phyloP scores from a whole-genome alignment of 2,797 vertebrate genomes.

The Acipenser oxyrinchus region DNA sequence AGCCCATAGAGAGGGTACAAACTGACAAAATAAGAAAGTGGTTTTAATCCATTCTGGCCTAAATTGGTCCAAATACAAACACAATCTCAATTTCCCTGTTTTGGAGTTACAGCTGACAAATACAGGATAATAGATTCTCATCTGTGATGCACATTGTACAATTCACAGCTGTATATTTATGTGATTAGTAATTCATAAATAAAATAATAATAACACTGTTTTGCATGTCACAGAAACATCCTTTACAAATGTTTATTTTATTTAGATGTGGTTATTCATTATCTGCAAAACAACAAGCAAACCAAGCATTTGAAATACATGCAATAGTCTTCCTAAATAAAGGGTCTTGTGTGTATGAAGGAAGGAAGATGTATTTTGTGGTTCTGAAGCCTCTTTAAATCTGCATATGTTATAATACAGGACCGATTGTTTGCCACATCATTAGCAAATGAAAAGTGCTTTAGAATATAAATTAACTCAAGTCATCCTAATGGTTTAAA shows the following conservation, averaged over 20 bases:
- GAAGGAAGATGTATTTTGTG: conserved; percentile 21
- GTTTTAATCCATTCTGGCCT: neutral
- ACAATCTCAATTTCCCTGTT: conserved; percentile 50
- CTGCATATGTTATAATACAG: conserved; percentile 9
- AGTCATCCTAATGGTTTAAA: conserved; percentile 35
- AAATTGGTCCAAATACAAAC: conserved; percentile 40
- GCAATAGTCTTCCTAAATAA: conserved; percentile 8
- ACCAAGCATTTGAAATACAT: conserved; percentile 16
- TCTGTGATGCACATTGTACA: conserved; percentile 9
- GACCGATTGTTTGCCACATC: conserved; percentile 58
- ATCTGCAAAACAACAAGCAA: conserved; percentile 37
- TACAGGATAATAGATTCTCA: conserved; percentile 30
- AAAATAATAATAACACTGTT: conserved; percentile 45
- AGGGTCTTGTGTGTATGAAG: conserved; percentile 10
- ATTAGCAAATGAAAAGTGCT: conserved; percentile 63
- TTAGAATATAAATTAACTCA: conserved; percentile 56
- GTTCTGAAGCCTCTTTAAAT: conserved; percentile 4
- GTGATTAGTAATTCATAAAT: conserved; percentile 21
- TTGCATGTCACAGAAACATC: conserved; percentile 66
- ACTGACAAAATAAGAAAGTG: conserved; percentile 39
- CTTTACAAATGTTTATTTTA: conserved; percentile 42
- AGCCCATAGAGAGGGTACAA: conserved; percentile 12
- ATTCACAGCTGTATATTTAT: neutral
- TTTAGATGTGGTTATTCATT: conserved; percentile 52
- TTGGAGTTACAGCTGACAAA: conserved; percentile 31